These are phyloP conservation scores for Caenorhabditis auriculariae DNA, from an alignment of 2,888 invertebrate genomes.

Conservation along the genomic window DNA sequence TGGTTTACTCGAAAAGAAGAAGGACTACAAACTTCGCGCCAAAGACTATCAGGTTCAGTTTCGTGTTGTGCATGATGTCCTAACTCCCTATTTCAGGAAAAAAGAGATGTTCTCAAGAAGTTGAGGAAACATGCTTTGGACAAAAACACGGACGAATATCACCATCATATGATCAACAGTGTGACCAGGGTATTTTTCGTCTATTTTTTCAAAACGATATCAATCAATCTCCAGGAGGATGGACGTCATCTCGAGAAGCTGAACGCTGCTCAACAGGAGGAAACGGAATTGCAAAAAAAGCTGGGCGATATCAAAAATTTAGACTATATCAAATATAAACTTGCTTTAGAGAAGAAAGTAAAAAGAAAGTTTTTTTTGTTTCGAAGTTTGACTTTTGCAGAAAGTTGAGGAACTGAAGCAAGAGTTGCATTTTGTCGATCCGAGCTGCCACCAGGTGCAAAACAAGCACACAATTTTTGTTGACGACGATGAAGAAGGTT, in stretches of 20 bases:
- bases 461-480: slow-evolving; percentile 57
- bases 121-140: slow-evolving; percentile 82
- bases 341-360: slow-evolving; percentile 57
- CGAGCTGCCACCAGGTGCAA: slow-evolving; percentile 9
- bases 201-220: background rate
- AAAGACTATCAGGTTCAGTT: slow-evolving; percentile 51
- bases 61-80: too few species aligned
- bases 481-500: slow-evolving; percentile 54
- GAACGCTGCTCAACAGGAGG: slow-evolving; percentile 67
- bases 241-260: slow-evolving; percentile 45
- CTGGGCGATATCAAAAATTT: slow-evolving; percentile 88
- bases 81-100: slow-evolving; percentile 69
- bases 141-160: slow-evolving; percentile 96
- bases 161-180: slow-evolving; percentile 93
- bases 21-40: slow-evolving; percentile 62
- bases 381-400: slow-evolving; percentile 20
- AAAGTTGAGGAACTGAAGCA: slow-evolving; percentile 57
- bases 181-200: slow-evolving; percentile 68
- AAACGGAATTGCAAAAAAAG: slow-evolving; percentile 78
- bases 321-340: slow-evolving; percentile 82
- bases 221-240: slow-evolving; percentile 17
- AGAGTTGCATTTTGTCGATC: slow-evolving; percentile 50
- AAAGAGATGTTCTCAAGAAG: slow-evolving; percentile 77
- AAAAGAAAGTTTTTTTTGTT: background rate
- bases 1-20: slow-evolving; percentile 62